A percentile compares a stretch with the other conserved stretches of the same genome.
Evolutionary conservation across 2,797 vertebrate genomes (phyloP).

Genomic region (Sebastes kiyomatsui): DNA sequence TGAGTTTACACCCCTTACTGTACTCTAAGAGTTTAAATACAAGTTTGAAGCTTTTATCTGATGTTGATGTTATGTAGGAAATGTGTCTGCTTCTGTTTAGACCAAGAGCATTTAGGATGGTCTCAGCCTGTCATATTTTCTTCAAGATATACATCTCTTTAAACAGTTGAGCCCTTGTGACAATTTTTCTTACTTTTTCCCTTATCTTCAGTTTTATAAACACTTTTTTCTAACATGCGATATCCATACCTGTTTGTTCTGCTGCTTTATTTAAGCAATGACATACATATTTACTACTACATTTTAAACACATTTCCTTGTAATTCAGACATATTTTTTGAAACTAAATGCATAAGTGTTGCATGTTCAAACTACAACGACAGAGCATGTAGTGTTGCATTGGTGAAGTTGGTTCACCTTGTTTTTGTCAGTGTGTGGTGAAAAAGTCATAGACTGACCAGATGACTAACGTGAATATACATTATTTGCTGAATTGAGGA

Average conservation of each 20-base stretch:
- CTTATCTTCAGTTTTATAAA: neutral
- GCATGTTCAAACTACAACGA: neutral
- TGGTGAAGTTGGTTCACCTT: neutral
- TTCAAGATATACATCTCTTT: neutral
- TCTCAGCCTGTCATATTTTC: neutral
- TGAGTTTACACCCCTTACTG: neutral
- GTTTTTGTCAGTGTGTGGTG: neutral
- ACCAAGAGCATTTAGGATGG: neutral
- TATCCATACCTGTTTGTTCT: neutral
- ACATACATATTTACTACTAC: neutral
- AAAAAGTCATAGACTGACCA: neutral
- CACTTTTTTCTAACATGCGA: neutral
- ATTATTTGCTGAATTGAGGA: conserved; percentile 22
- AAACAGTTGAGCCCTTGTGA: neutral
- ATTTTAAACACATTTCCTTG: neutral
- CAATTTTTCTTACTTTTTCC: neutral
- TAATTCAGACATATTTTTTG: neutral
- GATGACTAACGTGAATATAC: neutral
- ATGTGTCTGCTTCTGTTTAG: neutral
- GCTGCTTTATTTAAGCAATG: neutral
- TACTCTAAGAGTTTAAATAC: neutral
- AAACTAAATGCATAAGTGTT: neutral
- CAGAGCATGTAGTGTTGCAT: neutral
- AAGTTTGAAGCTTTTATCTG: neutral
- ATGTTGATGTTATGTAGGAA: neutral